phyloP scores from a whole-genome alignment of 2,888 invertebrate species.

The Tachina lurida region DNA sequence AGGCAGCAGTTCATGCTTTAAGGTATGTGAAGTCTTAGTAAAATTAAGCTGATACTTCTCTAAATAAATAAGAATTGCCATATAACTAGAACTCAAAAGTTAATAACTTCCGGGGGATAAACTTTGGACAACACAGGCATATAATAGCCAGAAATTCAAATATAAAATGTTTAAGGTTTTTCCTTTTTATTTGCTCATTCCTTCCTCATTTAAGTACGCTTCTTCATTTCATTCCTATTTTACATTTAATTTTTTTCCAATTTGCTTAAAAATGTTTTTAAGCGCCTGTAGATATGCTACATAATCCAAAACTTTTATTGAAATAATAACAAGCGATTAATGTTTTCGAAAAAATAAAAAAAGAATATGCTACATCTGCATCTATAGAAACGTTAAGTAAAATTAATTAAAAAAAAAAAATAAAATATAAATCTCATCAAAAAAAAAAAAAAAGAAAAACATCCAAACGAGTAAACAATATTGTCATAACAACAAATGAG shows the following conservation, averaged over 20 bases:
- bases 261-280: slow-evolving; percentile 1
- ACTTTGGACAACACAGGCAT: too few relatives aligned
- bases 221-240: neutral
- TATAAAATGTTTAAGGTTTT: too few relatives aligned
- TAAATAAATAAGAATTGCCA: too few relatives aligned
- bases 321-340: slow-evolving; percentile 65
- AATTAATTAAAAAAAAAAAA: slow-evolving; percentile 22
- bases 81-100: too few relatives aligned
- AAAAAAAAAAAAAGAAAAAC: neutral
- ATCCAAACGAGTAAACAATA: slow-evolving; percentile 28
- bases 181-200: too few relatives aligned
- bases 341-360: slow-evolving; percentile 14
- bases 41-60: too few relatives aligned
- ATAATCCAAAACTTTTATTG: slow-evolving; percentile 47
- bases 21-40: too few relatives aligned
- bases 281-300: slow-evolving; percentile 52
- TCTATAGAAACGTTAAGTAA: slow-evolving; percentile 24
- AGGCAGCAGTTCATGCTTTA: too few relatives aligned
- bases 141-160: too few relatives aligned
- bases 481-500: slow-evolving; percentile 68
- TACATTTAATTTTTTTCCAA: neutral
- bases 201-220: neutral
- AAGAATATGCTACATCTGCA: neutral
- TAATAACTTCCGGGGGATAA: too few relatives aligned
- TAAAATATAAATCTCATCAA: slow-evolving; percentile 43